A percentile compares a stretch with the other conserved stretches of the same genome.
Conservation (phyloP, 2,888 invertebrate species). For the Diarsia mendica region DNA sequence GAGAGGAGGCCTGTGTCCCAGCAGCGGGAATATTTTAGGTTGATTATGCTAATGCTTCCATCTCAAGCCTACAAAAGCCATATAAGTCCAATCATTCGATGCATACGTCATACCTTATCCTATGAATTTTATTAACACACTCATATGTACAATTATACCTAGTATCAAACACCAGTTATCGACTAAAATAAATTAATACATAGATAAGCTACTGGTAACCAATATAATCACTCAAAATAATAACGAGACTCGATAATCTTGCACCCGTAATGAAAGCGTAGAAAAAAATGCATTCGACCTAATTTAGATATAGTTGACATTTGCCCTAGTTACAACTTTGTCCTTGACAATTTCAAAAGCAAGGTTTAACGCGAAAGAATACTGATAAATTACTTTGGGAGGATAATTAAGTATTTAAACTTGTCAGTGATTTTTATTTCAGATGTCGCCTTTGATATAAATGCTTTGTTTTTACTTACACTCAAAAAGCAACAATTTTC, state of each 20-base stretch:
- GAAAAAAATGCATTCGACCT: slow-evolving; percentile 16
- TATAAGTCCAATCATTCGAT: slow-evolving; percentile 15
- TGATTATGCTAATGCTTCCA: no score
- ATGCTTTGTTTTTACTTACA: not conserved
- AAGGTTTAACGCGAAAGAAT: not conserved
- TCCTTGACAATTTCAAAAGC: not conserved
- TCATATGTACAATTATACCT: slow-evolving; percentile 34
- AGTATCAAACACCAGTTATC: slow-evolving; percentile 17
- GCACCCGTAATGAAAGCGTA: slow-evolving; percentile 20
- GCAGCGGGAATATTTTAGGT: no score
- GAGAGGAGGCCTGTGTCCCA: no score
- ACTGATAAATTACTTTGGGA: not conserved
- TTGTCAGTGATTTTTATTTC: not conserved
- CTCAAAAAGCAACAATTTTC: no score
- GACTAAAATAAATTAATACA: slow-evolving; percentile 40
- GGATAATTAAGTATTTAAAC: not conserved
- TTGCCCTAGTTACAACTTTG: not conserved
- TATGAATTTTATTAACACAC: slow-evolving; percentile 27
- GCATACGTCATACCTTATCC: not conserved
- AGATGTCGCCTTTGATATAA: not conserved
- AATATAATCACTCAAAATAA: slow-evolving; percentile 27
- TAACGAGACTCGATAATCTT: slow-evolving; percentile 41
- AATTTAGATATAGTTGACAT: not conserved
- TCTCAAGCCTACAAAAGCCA: not conserved
- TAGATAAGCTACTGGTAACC: slow-evolving; percentile 28